phyloP scores from a whole-genome alignment of 2,797 vertebrate species.

The Echiichthys vipera region DNA sequence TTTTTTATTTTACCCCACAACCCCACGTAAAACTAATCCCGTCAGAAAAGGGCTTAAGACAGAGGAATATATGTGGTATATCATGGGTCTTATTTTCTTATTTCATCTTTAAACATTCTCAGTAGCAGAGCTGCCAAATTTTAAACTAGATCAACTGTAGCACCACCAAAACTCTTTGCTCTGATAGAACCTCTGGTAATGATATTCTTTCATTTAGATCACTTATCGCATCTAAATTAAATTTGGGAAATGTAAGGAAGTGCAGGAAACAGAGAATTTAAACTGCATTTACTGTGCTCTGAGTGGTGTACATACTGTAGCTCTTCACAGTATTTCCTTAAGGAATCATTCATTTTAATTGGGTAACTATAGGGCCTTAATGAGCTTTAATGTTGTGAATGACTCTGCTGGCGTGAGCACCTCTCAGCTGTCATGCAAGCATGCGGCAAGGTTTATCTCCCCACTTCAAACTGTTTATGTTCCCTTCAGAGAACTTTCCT shows the following conservation, averaged over 20 bases:
- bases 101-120: constrained; percentile 1
- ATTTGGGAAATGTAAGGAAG: constrained; percentile 33
- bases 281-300: constrained; percentile 36
- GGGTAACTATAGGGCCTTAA: constrained; percentile 49
- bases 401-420: constrained; percentile 39
- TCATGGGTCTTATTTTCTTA: not conserved
- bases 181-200: constrained; percentile 19
- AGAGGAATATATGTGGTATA: not conserved
- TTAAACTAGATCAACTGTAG: constrained; percentile 9
- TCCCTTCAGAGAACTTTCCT: constrained; percentile 43
- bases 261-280: constrained; percentile 26
- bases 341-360: constrained; percentile 61
- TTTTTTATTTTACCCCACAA: too few relatives aligned
- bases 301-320: constrained; percentile 15
- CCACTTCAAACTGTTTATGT: constrained; percentile 60
- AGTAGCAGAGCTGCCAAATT: not conserved
- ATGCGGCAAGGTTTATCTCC: constrained; percentile 41
- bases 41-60: too few relatives aligned
- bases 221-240: constrained; percentile 50
- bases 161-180: constrained; percentile 15
- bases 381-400: constrained; percentile 57
- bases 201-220: constrained; percentile 41
- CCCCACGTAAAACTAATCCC: too few relatives aligned
- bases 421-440: constrained; percentile 45
- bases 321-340: constrained; percentile 43